Base-by-base conservation (phyloP, 2,888 invertebrate genomes). In the Drosophila trichaetosa region DNA sequence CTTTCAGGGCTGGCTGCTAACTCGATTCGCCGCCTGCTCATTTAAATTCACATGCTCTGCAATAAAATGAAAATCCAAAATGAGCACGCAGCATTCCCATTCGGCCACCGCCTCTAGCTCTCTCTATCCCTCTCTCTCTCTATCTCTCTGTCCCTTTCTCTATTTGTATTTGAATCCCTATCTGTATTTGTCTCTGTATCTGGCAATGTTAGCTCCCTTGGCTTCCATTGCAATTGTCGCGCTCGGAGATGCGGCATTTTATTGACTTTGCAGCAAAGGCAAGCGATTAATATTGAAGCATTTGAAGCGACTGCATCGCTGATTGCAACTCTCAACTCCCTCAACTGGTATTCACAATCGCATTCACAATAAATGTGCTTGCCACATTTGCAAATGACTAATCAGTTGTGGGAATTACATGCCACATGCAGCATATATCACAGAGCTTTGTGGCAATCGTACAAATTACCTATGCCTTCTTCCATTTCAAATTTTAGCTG, bases 1-100 rank as follows among this genome's bases (percentile, higher is more conserved):
- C 52, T 46, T 36, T 31, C 36, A 13, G 42, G 21, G 31, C 6
- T 38, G 33, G 42, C 33, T 34, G 36, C 52, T 46, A 66, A 60
- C 48, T 46, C 61, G 59, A 70, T 69, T 46, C 34, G 4, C 24
- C 24, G 46, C 46, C 46, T 46, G 52, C 66, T 73, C 79, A 79
- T 76, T 79, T 76, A 68, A 73, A 79, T 79, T 70, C 73, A 69
- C 79, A 79, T 73, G 76, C 76, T 56, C 64, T 65, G 69, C 69
- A 67, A 60, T 70, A 68, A 79, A 79, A 71, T 76, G 73, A 69
- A 69, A 69, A 63, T 58, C 63, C 38, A 59, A 76, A 72, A 66
- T 69, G 63, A 64, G 71, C 79, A 79, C 75, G 72, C 72, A 75
- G 66, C 57, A 33, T 59, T 40, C 51, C 46, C 27, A 48, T 34